phyloP scores from a whole-genome alignment of 2,888 invertebrate species.

The Machimus rusticus region DNA sequence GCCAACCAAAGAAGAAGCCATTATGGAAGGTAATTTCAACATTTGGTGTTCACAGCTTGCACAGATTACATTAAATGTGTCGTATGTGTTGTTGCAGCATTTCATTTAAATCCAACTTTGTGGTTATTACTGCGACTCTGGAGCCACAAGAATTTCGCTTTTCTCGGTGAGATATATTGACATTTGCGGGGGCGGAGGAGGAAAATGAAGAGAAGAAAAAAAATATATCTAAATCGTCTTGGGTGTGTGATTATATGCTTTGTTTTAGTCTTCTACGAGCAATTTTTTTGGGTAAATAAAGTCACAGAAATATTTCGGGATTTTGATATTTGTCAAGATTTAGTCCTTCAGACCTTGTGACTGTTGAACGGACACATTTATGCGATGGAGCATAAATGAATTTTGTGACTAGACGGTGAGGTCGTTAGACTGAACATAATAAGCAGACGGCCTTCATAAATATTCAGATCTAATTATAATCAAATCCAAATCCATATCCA shows the following conservation, averaged over 20 bases:
- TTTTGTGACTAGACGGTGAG: background rate
- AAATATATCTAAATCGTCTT: background rate
- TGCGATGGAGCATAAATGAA: background rate
- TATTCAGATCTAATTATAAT: background rate
- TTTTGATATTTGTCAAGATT: background rate
- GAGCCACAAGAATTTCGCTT: background rate
- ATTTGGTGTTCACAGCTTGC: conserved; percentile 38
- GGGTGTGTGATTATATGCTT: background rate
- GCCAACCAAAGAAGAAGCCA: conserved; percentile 21
- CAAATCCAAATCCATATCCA: no score
- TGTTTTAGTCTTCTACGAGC: background rate
- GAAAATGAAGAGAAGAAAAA: background rate
- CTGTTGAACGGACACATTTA: background rate
- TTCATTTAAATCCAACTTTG: conserved; percentile 39
- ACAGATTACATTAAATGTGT: conserved; percentile 35
- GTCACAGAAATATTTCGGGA: background rate
- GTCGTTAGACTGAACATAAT: background rate
- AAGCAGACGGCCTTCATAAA: background rate
- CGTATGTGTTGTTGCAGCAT: conserved; percentile 30
- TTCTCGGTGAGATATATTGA: background rate
- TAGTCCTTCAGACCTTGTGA: background rate
- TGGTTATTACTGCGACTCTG: conserved; percentile 26
- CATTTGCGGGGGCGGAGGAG: background rate
- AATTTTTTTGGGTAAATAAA: background rate
- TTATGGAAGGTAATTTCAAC: conserved; percentile 32